Evolutionary conservation across 2,797 vertebrate species (phyloP), one percentile per base, ranked within the genome.

Genomic region (Takifugu ocellatus): DNA sequence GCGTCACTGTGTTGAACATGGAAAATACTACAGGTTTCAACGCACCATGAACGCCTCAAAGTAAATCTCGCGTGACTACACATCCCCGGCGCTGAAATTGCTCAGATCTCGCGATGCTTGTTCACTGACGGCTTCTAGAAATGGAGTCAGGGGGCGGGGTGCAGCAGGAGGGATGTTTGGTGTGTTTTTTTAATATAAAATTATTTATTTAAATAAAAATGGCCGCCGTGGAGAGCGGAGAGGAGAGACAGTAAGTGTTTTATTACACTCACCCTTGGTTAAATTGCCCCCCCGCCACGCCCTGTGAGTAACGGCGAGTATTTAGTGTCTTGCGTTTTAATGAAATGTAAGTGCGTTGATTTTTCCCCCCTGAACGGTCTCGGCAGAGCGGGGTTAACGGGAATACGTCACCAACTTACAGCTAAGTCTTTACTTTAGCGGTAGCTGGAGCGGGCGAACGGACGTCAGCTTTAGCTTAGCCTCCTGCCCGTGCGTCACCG

Each of bases 181-280:
- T 84, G 84, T 72, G 59, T 88, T 89, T 91, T 91, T 90, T 89
- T 87, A 84, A 89, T 87, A 90, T 90, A 81, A 85, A 90, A 90
- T 92, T 92, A 93, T 93, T 92, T 91, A 92, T 93, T 92, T 92
- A 90, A 92, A 92, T 92, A 92, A 92, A 94, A 93, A 94, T 94
- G 93, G 93, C 93, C 91, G 93, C 93, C 89, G 91, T 92, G 89
- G 91, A 92, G 89, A 92, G 92, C 91, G 92, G 89, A 91, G 91
- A 92, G 88, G 90, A 93, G 86, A 91, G 89, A 90, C 89, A 92
- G 93, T 94, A 91, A 93, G 93, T 94, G 85, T 59, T 74, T 14
- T 74, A 87, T 86, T 70, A 78, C 76, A 75, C 89, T 77, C 56
- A 75, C 85, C 72, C 72, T 65, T 76, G 61, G 50, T 72, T 74